phyloP scores from a whole-genome alignment of 2,797 vertebrate genomes.

The Enteromius thamalakanensis region DNA sequence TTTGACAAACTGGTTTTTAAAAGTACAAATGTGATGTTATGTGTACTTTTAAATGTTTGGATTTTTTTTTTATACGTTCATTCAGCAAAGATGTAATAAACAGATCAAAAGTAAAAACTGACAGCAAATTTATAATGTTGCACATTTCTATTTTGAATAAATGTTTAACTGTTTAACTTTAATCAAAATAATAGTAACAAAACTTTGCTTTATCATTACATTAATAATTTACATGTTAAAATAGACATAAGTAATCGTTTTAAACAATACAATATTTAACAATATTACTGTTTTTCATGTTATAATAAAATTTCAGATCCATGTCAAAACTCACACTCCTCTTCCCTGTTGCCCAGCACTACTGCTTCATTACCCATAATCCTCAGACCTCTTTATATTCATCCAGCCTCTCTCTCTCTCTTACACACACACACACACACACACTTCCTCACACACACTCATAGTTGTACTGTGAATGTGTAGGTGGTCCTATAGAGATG shows the following conservation, averaged over 20 bases:
- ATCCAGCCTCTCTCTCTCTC: conserved; percentile 19
- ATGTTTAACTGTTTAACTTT: neutral
- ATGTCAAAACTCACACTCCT: neutral
- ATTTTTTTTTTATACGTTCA: no score
- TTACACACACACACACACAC: conserved; percentile 36
- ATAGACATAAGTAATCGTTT: neutral
- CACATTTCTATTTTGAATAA: neutral
- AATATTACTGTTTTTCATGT: neutral
- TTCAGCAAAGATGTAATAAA: neutral
- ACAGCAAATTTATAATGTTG: neutral
- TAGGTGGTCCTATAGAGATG: conserved; percentile 57
- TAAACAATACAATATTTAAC: neutral
- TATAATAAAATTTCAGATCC: neutral
- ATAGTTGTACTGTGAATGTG: conserved; percentile 27
- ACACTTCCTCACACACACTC: conserved; percentile 37
- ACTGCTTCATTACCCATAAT: conserved; percentile 26
- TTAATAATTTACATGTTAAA: neutral
- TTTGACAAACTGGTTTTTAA: neutral
- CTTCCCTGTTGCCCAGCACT: neutral
- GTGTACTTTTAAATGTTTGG: no score
- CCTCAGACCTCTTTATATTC: conserved; percentile 35
- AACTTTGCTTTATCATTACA: neutral
- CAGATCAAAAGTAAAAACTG: neutral
- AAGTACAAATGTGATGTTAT: neutral
- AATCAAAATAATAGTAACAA: no score